A percentile compares a stretch with the other conserved stretches of the same genome.
Conservation (phyloP, 2,113 vertebrate species). For the Cromileptes altivelis region DNA sequence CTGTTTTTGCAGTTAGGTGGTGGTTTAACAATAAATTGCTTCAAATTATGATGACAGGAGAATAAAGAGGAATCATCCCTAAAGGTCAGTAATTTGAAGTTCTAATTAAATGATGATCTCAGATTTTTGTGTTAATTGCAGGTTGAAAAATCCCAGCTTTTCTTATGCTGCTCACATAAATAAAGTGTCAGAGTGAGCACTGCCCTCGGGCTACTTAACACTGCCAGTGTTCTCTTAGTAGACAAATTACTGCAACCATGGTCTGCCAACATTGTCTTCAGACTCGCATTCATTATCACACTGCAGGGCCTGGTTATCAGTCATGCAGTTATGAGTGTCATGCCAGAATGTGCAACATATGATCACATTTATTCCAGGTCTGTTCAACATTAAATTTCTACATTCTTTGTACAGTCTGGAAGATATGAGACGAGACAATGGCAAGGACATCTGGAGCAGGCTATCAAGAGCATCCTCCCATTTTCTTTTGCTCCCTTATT, state of each 20-base stretch:
- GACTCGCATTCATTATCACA: background rate
- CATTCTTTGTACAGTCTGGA: background rate
- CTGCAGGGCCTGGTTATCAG: background rate
- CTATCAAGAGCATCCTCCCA: slow-evolving; percentile 5
- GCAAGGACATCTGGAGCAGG: background rate
- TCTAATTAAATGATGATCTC: slow-evolving; percentile 48
- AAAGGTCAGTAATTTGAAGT: slow-evolving; percentile 32
- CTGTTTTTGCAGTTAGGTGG: slow-evolving; percentile 2
- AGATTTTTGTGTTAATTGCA: slow-evolving; percentile 51
- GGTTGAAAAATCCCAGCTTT: slow-evolving; percentile 37
- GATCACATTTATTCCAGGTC: background rate
- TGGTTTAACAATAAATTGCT: slow-evolving; percentile 6
- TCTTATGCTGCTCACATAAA: slow-evolving; percentile 8
- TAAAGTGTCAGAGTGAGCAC: slow-evolving; percentile 38
- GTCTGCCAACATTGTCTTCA: slow-evolving; percentile 16
- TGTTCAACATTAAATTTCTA: background rate
- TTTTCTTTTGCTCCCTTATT: slow-evolving; percentile 29
- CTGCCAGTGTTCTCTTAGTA: slow-evolving; percentile 2
- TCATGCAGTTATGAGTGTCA: slow-evolving; percentile 4
- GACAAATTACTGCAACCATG: slow-evolving; percentile 24
- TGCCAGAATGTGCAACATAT: background rate
- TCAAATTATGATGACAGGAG: slow-evolving; percentile 22
- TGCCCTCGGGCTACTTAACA: slow-evolving; percentile 26
- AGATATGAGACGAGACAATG: background rate
- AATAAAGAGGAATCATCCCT: slow-evolving; percentile 4